Percentiles rank a stretch among this genome's conserved stretches.
Conservation (phyloP, 2,888 invertebrate species). For the Drosophila mettleri region DNA sequence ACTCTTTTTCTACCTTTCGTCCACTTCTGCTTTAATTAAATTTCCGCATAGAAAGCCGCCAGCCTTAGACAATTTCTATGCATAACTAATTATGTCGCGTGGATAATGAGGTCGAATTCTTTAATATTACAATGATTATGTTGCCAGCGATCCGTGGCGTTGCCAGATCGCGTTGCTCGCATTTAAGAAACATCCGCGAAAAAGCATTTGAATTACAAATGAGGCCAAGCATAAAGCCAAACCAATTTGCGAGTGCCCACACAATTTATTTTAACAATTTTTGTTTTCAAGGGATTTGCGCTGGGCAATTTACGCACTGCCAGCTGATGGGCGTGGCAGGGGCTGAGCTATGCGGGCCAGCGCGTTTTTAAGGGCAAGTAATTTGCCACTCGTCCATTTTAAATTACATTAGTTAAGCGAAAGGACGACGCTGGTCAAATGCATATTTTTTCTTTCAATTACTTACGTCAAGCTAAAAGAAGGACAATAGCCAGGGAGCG, state of each 20-base stretch:
- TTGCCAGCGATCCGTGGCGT: slow-evolving; percentile 37
- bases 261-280: slow-evolving; percentile 74
- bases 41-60: background rate
- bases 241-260: slow-evolving; percentile 72
- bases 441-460: slow-evolving; percentile 75
- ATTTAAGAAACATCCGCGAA: slow-evolving; percentile 33
- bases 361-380: slow-evolving; percentile 69
- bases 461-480: slow-evolving; percentile 48
- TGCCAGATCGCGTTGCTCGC: slow-evolving; percentile 45
- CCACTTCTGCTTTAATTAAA: background rate
- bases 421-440: slow-evolving; percentile 65
- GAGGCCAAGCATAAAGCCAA: slow-evolving; percentile 71
- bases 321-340: slow-evolving; percentile 12
- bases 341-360: slow-evolving; percentile 13
- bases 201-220: slow-evolving; percentile 76
- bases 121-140: slow-evolving; percentile 1
- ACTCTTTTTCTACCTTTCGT: no score
- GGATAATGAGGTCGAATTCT: slow-evolving; percentile 19
- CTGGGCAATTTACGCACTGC: slow-evolving; percentile 69
- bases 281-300: slow-evolving; percentile 68
- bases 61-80: background rate
- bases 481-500: background rate
- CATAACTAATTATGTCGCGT: background rate
- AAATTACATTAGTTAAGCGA: slow-evolving; percentile 75
- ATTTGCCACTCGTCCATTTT: slow-evolving; percentile 79